Conservation (phyloP, 2,797 vertebrate genomes). For the Galaxias olidus region DNA sequence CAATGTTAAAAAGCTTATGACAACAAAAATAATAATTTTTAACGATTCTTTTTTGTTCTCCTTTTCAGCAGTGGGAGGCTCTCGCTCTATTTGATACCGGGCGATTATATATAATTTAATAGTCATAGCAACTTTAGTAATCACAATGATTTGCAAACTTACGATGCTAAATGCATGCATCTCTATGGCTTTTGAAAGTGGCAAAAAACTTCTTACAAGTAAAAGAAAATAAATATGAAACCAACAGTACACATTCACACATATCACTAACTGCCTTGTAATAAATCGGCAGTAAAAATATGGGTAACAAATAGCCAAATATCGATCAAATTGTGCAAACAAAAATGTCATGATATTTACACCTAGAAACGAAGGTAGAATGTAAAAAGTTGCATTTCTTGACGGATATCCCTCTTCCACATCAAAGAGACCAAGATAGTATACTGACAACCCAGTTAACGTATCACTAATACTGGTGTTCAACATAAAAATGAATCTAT, state of each 20-base stretch:
- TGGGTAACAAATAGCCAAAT: slow-evolving; percentile 76
- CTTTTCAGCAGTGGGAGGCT: slow-evolving; percentile 47
- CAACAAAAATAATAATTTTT: slow-evolving; percentile 69
- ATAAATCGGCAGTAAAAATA: slow-evolving; percentile 77
- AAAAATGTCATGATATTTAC: slow-evolving; percentile 80
- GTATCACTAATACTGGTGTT: slow-evolving; percentile 83
- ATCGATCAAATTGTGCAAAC: slow-evolving; percentile 80
- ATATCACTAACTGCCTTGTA: slow-evolving; percentile 47
- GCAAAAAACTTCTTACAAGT: background rate
- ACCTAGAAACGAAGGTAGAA: slow-evolving; percentile 78
- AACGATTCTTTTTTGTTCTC: slow-evolving; percentile 63
- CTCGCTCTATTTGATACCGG: slow-evolving; percentile 52
- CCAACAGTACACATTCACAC: slow-evolving; percentile 65
- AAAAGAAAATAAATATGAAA: slow-evolving; percentile 50
- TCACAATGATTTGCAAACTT: slow-evolving; percentile 17
- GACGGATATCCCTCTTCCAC: slow-evolving; percentile 79
- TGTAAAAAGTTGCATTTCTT: slow-evolving; percentile 74
- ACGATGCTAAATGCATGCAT: slow-evolving; percentile 35
- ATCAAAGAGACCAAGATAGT: slow-evolving; percentile 80
- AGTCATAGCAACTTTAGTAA: slow-evolving; percentile 26
- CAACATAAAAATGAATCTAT: slow-evolving; percentile 81
- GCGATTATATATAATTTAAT: slow-evolving; percentile 56
- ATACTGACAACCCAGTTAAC: slow-evolving; percentile 76
- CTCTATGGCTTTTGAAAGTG: slow-evolving; percentile 24
- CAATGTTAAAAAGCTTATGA: slow-evolving; percentile 64